Base-by-base conservation (phyloP, 2,113 vertebrate species). In the Cricetomys ansorgei region DNA sequence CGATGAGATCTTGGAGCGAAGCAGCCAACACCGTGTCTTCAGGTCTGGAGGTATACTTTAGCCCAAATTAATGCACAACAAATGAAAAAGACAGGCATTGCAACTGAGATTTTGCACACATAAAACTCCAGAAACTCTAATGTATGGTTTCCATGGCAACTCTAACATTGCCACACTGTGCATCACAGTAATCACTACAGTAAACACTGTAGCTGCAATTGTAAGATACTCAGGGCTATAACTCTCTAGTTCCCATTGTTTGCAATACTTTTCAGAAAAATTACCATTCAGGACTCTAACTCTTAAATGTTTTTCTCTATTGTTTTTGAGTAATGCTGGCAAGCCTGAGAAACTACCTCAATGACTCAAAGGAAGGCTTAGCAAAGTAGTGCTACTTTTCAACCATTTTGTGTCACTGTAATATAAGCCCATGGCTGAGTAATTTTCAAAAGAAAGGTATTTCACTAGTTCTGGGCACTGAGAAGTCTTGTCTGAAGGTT, bases 111-210 rank as follows among this genome's bases (percentile, higher is more conserved):
- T 96, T 94, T 85, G 31, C 31, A 95, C 13, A 23, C 59, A 95
- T 55, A 90, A 95, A 96, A 87, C 64, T 48, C 37, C 31, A n/a
- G 64, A 90, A 96, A 95, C 94, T 96, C 70, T 91, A 96, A 97
- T 37, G 72, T 94, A 16, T 55, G 37, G 95, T 98, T 98, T 76
- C 91, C 97, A 67, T 92, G 84, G 75, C 92, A 98, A 80, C 89
- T 92, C 48, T 76, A 97, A 89, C 40, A 92, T 89, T 92, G 73
- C 81, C 16, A 96, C 55, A 92, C 27, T 86, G 59, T 65, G 64
- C 77, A 87, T 83, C 96, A 77, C 50, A 94, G 92, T 94, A 92
- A 91, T 96, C 88, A 88, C 23, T 88, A n/a, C 31, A 87, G 70
- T 80, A 92, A 97, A 70, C 59, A 86, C 64, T 85, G 19, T 64